Evolutionary conservation across 2,113 vertebrate species (phyloP), one percentile per base, ranked within the genome.

Genomic region (Bubo blakistoni): DNA sequence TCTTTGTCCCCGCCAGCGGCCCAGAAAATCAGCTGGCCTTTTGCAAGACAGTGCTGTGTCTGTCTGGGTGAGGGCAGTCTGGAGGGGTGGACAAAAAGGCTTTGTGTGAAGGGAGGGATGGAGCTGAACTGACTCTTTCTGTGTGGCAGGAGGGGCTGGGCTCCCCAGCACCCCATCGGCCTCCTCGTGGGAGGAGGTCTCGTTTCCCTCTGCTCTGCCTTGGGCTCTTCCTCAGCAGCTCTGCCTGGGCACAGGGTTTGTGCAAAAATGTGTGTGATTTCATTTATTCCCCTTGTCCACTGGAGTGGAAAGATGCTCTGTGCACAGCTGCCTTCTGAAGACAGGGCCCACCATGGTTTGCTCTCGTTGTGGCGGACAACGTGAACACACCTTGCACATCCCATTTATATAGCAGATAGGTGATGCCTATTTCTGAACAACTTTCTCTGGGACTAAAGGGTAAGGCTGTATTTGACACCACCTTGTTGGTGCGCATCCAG

Each of bases 1-100:
- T 79, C 78, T 74, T 83, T 2, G 0, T 59, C 79, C 71, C 44
- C 0, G 0, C 83, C 5, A 10, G 24, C 52, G 67, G 77, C 62
- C 46, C 55, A 46, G 66, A 44, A 83, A 52, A 69, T 55, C 93
- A 96, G 83, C 86, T 95, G 92, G 67, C 79, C 69, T 94, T 62
- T 40, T 1, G 1, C 2, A 7, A 58, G 55, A 97, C 93, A 96
- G 38, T 34, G 78, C 55, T 44, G 73, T 4, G 5, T 93, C 76
- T 94, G 80, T 97, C 72, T 72, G 69, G 16, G 18, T 1, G 3
- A 83, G 67, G 47, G 42, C 58, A 65, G 38, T 14, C 34, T 30
- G 6, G 21, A 8, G 6, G 5, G 38, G 4, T 29, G 51, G 29
- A 94, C 73, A 92, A 76, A 84, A 87, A 44, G 42, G 44, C 76